A percentile compares a stretch with the other conserved stretches of the same genome.
These are phyloP conservation scores for Bradypodion pumilum DNA, from an alignment of 2,797 vertebrate genomes.

Conservation along the genomic window DNA sequence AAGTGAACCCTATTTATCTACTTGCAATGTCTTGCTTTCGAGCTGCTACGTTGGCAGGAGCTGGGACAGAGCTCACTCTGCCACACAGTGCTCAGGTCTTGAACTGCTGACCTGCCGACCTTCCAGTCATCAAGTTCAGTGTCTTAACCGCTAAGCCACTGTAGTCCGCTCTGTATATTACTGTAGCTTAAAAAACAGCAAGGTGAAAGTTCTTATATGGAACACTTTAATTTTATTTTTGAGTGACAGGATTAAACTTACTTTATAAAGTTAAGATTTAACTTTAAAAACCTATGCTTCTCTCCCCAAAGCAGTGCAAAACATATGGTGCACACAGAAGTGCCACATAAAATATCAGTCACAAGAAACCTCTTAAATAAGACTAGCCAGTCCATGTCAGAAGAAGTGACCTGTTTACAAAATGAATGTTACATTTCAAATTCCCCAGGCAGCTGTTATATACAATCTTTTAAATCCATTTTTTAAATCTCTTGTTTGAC, in stretches of 20 bases:
- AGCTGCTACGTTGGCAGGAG: too few species aligned
- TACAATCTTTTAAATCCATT: not conserved
- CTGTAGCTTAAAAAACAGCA: slow-evolving; percentile 1
- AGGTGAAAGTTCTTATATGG: not conserved
- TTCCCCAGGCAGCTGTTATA: not conserved
- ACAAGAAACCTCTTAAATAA: not conserved
- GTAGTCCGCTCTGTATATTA: too few species aligned
- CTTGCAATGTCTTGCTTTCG: too few species aligned
- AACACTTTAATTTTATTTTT: not conserved
- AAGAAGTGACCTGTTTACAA: not conserved
- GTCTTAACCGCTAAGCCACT: too few species aligned
- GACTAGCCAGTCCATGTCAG: not conserved
- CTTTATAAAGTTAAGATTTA: not conserved
- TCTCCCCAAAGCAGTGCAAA: not conserved
- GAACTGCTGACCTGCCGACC: too few species aligned
- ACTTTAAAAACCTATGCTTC: not conserved
- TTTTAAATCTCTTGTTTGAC: not conserved
- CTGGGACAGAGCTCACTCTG: too few species aligned
- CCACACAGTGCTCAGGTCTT: too few species aligned
- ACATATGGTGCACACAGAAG: not conserved
- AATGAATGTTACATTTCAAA: not conserved
- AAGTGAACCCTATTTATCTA: too few species aligned
- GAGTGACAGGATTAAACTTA: not conserved
- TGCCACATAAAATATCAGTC: not conserved
- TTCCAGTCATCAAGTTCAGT: too few species aligned